Conservation (phyloP, 2,888 invertebrate genomes). For the Nephrocerus scutellatus region DNA sequence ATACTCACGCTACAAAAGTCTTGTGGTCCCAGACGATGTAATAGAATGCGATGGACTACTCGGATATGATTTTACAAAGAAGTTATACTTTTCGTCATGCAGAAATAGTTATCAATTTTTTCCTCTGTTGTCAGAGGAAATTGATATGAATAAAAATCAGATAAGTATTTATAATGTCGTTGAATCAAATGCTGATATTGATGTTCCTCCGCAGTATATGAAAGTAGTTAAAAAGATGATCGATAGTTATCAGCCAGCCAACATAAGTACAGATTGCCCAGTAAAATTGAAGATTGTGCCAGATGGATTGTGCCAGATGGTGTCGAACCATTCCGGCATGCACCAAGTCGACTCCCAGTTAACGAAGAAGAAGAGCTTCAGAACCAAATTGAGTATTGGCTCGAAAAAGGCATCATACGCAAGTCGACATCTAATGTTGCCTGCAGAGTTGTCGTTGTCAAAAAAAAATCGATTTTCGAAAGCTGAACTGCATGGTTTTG, state of each 20-base stretch:
- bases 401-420: constrained; percentile 10
- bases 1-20: too few species aligned
- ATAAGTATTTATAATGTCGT: constrained; percentile 10
- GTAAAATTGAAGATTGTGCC: constrained; percentile 15
- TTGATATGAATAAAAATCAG: too few species aligned
- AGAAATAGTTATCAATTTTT: too few species aligned
- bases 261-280: constrained; percentile 7
- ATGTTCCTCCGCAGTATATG: constrained; percentile 8
- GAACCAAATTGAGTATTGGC: constrained; percentile 16
- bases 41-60: too few species aligned
- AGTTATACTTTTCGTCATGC: too few species aligned
- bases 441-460: constrained; percentile 12
- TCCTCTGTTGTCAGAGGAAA: too few species aligned
- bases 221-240: constrained; percentile 7
- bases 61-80: too few species aligned
- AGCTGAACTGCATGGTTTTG: constrained; percentile 34
- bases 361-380: constrained; percentile 11
- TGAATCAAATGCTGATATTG: constrained; percentile 3
- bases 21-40: too few species aligned
- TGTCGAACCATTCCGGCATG: constrained; percentile 12
- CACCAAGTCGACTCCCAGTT: constrained; percentile 15
- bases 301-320: too few species aligned
- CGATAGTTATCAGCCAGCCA: constrained; percentile 8
- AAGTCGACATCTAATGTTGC: constrained; percentile 8
- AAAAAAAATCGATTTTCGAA: constrained; percentile 37